Percentiles rank a stretch among this genome's conserved stretches.
Evolutionary conservation across 2,113 vertebrate genomes (phyloP).

Genomic region (Aegithalos caudatus): DNA sequence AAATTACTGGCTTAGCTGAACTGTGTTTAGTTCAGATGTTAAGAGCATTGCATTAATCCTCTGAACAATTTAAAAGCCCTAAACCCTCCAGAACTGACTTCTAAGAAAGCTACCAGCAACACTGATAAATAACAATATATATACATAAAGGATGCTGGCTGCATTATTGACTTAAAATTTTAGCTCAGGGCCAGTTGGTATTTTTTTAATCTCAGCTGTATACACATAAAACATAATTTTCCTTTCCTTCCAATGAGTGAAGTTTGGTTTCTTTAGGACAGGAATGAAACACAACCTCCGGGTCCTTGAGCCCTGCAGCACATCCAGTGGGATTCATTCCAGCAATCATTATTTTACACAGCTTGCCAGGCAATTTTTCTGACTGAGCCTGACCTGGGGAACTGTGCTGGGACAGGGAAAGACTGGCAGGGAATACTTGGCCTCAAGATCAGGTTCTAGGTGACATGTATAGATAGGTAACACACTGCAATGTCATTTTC

Average conservation of each 20-base stretch:
- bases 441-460: neutral
- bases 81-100: neutral
- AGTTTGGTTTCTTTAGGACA: neutral
- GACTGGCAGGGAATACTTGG: neutral
- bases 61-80: slow-evolving; percentile 34
- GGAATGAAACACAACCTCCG: neutral
- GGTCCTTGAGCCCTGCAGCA: neutral
- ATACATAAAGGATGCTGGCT: neutral
- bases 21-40: slow-evolving; percentile 21
- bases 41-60: slow-evolving; percentile 56
- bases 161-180: neutral
- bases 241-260: neutral
- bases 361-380: neutral
- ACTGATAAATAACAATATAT: neutral
- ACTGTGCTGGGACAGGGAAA: neutral
- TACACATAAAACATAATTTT: neutral
- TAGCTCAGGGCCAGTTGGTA: neutral
- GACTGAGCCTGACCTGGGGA: neutral
- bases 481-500: neutral
- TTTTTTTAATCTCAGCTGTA: neutral
- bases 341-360: neutral
- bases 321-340: neutral
- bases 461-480: neutral
- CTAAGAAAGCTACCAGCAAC: neutral
- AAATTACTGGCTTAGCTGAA: slow-evolving; percentile 43